phyloP scores from a whole-genome alignment of 2,797 vertebrate genomes.

The Xyrichtys novacula region DNA sequence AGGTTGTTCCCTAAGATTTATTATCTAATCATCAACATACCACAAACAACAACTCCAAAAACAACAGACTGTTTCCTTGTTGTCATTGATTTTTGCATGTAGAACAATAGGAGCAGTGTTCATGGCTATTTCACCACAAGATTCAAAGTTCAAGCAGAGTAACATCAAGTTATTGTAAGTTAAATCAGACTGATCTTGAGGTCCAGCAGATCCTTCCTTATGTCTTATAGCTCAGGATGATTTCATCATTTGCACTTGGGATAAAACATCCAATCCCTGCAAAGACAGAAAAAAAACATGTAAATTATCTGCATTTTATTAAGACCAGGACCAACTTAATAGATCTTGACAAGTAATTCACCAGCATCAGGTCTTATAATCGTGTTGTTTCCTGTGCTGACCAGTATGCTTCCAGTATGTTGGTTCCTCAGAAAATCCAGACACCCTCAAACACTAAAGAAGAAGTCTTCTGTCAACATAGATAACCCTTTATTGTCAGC shows the following conservation, averaged over 20 bases:
- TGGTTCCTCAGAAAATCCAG: rapidly evolving
- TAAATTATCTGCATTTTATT: neutral
- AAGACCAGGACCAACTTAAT: neutral
- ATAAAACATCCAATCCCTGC: constrained; percentile 72
- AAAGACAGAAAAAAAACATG: neutral
- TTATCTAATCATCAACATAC: too few species aligned
- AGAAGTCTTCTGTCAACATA: too few species aligned
- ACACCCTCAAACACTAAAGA: too few species aligned
- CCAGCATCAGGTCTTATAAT: constrained; percentile 47
- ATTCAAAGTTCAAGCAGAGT: too few species aligned
- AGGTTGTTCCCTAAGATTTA: too few species aligned
- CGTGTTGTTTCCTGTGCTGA: neutral
- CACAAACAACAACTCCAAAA: too few species aligned
- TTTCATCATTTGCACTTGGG: constrained; percentile 24
- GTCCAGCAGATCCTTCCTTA: constrained; percentile 7
- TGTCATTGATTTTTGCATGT: too few species aligned
- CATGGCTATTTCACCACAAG: too few species aligned
- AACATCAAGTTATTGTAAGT: neutral
- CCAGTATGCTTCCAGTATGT: constrained; percentile 67
- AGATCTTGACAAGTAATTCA: constrained; percentile 33
- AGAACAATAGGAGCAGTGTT: too few species aligned
- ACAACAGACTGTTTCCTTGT: too few species aligned
- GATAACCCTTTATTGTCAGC: too few species aligned
- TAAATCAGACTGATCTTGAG: neutral
- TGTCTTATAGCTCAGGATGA: constrained; percentile 35